Conservation (phyloP, 2,888 invertebrate species). For the Pristionchus fissidentatus region DNA sequence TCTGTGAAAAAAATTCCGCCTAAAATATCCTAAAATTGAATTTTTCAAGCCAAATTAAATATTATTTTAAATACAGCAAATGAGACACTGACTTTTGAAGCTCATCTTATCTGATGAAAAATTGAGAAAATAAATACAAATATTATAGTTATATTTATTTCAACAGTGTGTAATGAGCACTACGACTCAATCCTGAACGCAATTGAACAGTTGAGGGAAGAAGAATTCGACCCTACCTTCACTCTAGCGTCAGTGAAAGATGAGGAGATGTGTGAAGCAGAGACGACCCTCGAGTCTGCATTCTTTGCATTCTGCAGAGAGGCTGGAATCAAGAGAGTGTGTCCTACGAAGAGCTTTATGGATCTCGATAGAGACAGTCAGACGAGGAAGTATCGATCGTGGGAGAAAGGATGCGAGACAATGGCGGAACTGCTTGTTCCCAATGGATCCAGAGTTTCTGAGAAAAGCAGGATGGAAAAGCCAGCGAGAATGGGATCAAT, state of each 20-base stretch:
- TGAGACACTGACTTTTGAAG: no score
- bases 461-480: neutral
- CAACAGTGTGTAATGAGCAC: neutral
- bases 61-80: no score
- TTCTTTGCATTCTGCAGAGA: neutral
- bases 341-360: neutral
- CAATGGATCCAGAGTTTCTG: neutral
- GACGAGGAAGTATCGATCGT: neutral
- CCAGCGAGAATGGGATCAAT: neutral
- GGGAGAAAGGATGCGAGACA: neutral
- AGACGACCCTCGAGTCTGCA: neutral
- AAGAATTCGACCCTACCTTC: neutral
- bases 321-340: neutral
- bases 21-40: no score
- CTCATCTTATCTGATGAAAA: no score
- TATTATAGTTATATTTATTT: neutral
- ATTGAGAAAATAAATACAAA: no score
- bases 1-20: no score
- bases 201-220: neutral
- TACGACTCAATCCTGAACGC: neutral
- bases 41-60: no score
- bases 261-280: neutral
- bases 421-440: neutral
- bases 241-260: neutral
- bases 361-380: neutral